phyloP scores from a whole-genome alignment of 2,113 vertebrate species.

The Verasper variegatus region DNA sequence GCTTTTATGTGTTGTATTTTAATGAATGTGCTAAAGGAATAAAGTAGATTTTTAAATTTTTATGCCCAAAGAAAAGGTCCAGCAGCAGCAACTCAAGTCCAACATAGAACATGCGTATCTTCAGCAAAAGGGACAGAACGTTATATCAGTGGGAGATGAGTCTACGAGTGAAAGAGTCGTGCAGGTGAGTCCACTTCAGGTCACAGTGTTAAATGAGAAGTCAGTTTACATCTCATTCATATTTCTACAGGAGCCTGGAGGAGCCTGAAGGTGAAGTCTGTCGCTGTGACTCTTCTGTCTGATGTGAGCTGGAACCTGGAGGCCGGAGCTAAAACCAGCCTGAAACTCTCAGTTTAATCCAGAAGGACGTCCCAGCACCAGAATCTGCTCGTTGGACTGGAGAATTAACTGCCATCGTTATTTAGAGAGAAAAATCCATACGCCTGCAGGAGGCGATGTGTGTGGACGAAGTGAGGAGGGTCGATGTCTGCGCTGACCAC shows the following conservation, averaged over 20 bases:
- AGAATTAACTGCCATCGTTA: slow-evolving; percentile 52
- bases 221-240: slow-evolving; percentile 52
- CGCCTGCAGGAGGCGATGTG: slow-evolving; percentile 52
- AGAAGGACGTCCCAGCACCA: slow-evolving; percentile 33
- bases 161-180: too few species aligned
- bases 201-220: slow-evolving; percentile 35
- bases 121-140: neutral
- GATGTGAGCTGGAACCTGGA: slow-evolving; percentile 39
- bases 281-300: slow-evolving; percentile 4
- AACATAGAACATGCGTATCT: neutral
- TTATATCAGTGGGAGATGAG: too few species aligned
- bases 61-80: too few species aligned
- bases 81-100: too few species aligned
- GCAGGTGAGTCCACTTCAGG: slow-evolving; percentile 37
- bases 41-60: too few species aligned
- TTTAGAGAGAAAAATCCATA: slow-evolving; percentile 33
- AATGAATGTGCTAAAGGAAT: too few species aligned
- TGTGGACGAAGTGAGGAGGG: slow-evolving; percentile 16
- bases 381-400: slow-evolving; percentile 26
- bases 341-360: slow-evolving; percentile 46
- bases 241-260: slow-evolving; percentile 12
- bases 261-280: slow-evolving; percentile 32
- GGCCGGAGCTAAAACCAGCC: slow-evolving; percentile 66
- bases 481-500: neutral
- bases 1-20: too few species aligned